These are phyloP conservation scores for Orestias chungarensis DNA, from an alignment of 2,797 vertebrate genomes.

Conservation along the genomic window DNA sequence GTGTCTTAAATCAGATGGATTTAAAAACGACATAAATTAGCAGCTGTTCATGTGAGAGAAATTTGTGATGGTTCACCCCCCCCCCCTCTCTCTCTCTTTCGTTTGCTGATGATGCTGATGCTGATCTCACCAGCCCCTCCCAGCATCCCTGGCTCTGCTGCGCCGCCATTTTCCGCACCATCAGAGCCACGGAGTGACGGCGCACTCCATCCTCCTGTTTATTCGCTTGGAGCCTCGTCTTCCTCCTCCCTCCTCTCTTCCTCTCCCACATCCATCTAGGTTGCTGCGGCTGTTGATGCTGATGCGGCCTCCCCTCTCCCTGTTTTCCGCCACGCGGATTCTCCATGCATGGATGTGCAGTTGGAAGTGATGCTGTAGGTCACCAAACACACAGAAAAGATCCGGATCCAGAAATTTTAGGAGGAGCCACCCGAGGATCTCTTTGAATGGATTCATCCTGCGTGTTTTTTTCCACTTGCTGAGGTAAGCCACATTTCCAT, in stretches of 20 bases:
- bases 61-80: background rate
- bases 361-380: slow-evolving; percentile 68
- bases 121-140: slow-evolving; percentile 77
- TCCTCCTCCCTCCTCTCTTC: background rate
- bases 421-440: slow-evolving; percentile 45
- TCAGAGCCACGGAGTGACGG: slow-evolving; percentile 35
- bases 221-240: slow-evolving; percentile 20
- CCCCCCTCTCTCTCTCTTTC: background rate
- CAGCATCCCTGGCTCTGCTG: slow-evolving; percentile 71
- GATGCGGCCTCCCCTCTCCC: slow-evolving; percentile 19
- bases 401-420: slow-evolving; percentile 24
- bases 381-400: slow-evolving; percentile 28
- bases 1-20: too few species aligned
- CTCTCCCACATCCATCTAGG: slow-evolving; percentile 27
- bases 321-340: slow-evolving; percentile 57
- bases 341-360: slow-evolving; percentile 73
- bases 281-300: slow-evolving; percentile 36
- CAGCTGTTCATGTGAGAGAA: background rate
- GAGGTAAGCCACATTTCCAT: slow-evolving; percentile 64
- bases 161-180: slow-evolving; percentile 74
- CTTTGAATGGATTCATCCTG: slow-evolving; percentile 52
- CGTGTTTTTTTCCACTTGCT: slow-evolving; percentile 44
- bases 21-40: too few species aligned
- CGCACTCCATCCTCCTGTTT: slow-evolving; percentile 47
- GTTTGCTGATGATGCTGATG: slow-evolving; percentile 74